These are phyloP conservation scores for Ylistrum balloti DNA, from an alignment of 1,140 invertebrate genomes.

Conservation along the genomic window DNA sequence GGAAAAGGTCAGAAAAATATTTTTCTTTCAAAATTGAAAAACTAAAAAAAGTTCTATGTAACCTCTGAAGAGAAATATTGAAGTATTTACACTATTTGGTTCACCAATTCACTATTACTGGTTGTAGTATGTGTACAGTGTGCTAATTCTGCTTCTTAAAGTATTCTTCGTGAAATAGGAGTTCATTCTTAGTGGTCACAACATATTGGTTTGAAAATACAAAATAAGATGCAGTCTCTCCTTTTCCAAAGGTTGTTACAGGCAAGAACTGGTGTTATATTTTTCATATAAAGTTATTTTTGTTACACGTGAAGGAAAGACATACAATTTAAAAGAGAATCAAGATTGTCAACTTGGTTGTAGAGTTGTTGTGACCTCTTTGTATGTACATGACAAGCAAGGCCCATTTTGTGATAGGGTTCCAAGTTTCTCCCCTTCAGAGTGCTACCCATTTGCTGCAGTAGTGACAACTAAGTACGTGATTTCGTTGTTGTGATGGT, in stretches of 20 bases:
- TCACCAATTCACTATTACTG: background rate
- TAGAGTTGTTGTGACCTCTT: background rate
- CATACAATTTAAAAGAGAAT: background rate
- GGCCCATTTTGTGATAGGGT: background rate
- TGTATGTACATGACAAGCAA: background rate
- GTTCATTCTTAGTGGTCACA: background rate
- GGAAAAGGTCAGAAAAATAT: background rate
- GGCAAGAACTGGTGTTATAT: no score
- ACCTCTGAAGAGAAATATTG: background rate
- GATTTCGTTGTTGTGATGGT: slow-evolving; percentile 31
- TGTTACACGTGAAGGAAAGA: background rate
- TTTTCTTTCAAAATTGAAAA: slow-evolving; percentile 11
- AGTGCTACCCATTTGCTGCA: background rate
- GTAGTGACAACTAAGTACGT: slow-evolving; percentile 6
- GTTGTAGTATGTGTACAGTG: no score
- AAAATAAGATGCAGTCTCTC: background rate
- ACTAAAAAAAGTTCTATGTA: background rate
- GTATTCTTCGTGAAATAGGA: background rate
- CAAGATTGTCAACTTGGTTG: background rate
- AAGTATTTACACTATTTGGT: background rate
- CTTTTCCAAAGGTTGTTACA: background rate
- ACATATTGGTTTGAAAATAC: background rate
- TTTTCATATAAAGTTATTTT: no score
- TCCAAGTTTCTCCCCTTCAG: slow-evolving; percentile 12
- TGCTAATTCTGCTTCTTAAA: background rate